Base-by-base conservation (phyloP, 2,888 invertebrate genomes). In the Conops quadrifasciatus region DNA sequence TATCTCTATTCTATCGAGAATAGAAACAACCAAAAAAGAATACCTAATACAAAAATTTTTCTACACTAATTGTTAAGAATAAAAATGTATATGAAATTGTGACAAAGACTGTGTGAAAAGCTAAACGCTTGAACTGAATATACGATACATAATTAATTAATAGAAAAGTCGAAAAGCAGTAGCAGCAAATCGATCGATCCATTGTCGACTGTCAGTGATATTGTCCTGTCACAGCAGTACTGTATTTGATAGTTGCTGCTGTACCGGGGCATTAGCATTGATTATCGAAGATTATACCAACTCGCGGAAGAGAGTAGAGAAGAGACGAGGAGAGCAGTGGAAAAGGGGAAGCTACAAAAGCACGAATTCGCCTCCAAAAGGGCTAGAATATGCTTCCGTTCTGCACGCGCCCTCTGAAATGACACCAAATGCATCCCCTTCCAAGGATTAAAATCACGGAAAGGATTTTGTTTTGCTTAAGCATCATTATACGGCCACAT, bases 191-290 rank as follows among this genome's bases (percentile, higher is more conserved):
- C 19, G 28, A 15, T 9, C 36, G 36, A 36, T 36, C 9, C 65
- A 63, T 66, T 69, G 76, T 77, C 86, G 88, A 88, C 87, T 87
- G 89, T 90, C 91, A 89, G 90, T 92, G 90, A 95, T 95, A 95
- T 95, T 95, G 95, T 95, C 95, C 94, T 94, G 95, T 95, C 95
- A 95, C 95, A 95, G 95, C 95, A 95, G 95, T 95, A 95, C 91
- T 91, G 87, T 88, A 87, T 75, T 70, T 74, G 75, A 86, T 80
- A 87, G 87, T 88, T 95, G 95, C 95, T 95, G 95, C 93, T 95
- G 94, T 91, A 90, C 89, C 93, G 90, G 94, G 95, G 94, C 95
- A 95, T 94, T 90, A 90, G 89, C 90, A 90, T 88, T 88, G 90
- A 89, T 82, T 79, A 80, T 81, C 79, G 82, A 73, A 30, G 36